phyloP scores from a whole-genome alignment of 2,113 vertebrate species.

The Copsychus sechellarum region DNA sequence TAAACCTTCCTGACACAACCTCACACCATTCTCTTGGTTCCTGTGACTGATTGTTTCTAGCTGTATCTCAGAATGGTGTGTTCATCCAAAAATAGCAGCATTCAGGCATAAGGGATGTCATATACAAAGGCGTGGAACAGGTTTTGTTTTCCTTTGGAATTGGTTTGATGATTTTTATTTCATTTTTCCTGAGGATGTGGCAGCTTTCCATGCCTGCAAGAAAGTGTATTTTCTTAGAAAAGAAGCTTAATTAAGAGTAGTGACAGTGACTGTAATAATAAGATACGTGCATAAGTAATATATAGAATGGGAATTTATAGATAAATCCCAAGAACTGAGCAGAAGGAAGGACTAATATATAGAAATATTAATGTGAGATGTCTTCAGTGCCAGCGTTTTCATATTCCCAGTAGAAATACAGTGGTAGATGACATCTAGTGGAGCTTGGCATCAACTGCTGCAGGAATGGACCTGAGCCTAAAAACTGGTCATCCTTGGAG shows the following conservation, averaged over 20 bases:
- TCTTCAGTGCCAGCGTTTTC: neutral
- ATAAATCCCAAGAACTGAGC: neutral
- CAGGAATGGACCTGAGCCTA: neutral
- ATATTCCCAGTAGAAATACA: neutral
- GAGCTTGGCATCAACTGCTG: neutral
- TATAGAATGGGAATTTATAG: neutral
- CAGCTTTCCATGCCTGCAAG: neutral
- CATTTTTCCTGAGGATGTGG: neutral
- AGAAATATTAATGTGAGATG: neutral
- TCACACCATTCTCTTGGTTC: accelerated
- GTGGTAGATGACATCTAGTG: conserved; percentile 54
- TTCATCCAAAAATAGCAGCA: neutral
- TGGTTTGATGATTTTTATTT: neutral
- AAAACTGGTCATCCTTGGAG: neutral
- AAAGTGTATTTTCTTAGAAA: neutral
- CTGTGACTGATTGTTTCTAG: neutral
- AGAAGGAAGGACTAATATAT: neutral
- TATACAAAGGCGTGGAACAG: neutral
- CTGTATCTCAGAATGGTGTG: neutral
- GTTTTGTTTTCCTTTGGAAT: neutral
- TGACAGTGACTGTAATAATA: neutral
- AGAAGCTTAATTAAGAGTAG: neutral
- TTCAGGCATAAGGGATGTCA: neutral
- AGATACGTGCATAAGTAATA: neutral
- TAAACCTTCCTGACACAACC: neutral